Evolutionary conservation across 2,888 invertebrate genomes (phyloP).

Genomic region (Torymus texanus): DNA sequence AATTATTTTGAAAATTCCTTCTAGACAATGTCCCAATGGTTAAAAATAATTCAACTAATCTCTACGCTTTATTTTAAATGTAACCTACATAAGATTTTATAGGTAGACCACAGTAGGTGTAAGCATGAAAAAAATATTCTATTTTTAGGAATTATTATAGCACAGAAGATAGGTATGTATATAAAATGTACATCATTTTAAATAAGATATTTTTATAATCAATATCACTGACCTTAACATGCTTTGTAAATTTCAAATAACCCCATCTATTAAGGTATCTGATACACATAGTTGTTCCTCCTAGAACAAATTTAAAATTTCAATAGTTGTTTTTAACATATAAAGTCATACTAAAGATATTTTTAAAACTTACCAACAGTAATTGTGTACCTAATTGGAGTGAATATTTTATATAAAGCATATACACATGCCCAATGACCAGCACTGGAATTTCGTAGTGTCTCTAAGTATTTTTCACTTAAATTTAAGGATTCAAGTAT

Average conservation of each 20-base stretch:
- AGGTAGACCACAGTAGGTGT: constrained; percentile 36
- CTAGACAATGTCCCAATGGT: too few relatives aligned
- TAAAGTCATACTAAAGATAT: neutral
- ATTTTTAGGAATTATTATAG: constrained; percentile 6
- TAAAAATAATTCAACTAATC: constrained; percentile 5
- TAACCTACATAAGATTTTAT: constrained; percentile 42
- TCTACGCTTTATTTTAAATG: constrained; percentile 16
- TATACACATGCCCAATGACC: constrained; percentile 94
- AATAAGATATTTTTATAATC: neutral
- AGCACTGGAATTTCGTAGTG: constrained; percentile 86
- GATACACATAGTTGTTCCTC: constrained; percentile 91
- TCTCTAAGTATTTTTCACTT: constrained; percentile 86
- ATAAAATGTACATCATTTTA: neutral
- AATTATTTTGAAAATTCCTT: constrained; percentile 1
- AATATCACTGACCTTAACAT: constrained; percentile 55
- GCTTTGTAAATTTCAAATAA: constrained; percentile 75
- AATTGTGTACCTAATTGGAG: constrained; percentile 93
- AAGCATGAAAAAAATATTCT: constrained; percentile 30
- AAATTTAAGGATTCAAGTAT: constrained; percentile 86
- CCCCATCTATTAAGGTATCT: constrained; percentile 87
- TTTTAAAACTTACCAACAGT: constrained; percentile 83
- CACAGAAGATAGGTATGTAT: neutral
- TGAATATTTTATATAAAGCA: constrained; percentile 94
- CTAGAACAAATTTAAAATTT: constrained; percentile 67
- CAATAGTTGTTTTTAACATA: constrained; percentile 3